Evolutionary conservation across 2,113 vertebrate species (phyloP).

Genomic region (Puntigrus tetrazona): DNA sequence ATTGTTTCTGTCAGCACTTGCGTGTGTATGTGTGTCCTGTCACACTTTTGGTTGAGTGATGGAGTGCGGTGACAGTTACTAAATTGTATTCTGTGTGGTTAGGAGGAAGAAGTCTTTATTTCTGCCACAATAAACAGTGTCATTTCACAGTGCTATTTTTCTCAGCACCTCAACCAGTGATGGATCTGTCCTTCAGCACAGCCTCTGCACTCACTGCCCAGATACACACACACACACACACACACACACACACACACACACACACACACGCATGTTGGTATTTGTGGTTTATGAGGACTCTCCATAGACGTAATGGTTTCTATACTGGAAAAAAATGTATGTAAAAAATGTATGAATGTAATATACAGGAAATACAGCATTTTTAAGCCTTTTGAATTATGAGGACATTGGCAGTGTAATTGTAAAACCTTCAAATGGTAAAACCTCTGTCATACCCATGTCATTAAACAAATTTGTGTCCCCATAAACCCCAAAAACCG

Average conservation of each 20-base stretch:
- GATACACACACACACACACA: background rate
- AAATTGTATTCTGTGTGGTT: conserved; percentile 44
- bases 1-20: conserved; percentile 9
- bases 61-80: conserved; percentile 46
- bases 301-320: too few species aligned
- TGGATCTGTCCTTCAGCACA: conserved; percentile 33
- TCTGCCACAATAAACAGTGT: conserved; percentile 50
- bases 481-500: too few species aligned
- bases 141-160: conserved; percentile 42
- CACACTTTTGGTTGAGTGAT: conserved; percentile 45
- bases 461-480: too few species aligned
- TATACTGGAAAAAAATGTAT: too few species aligned
- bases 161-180: conserved; percentile 16
- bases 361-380: too few species aligned
- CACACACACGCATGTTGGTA: too few species aligned
- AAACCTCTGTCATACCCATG: too few species aligned
- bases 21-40: conserved; percentile 22
- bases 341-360: too few species aligned
- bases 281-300: too few species aligned
- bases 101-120: conserved; percentile 38
- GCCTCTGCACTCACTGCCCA: conserved; percentile 2
- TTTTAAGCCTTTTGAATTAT: too few species aligned
- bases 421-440: too few species aligned
- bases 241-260: background rate
- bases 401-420: too few species aligned